Percentiles rank a stretch among this genome's conserved stretches.
phyloP scores from a whole-genome alignment of 2,797 vertebrate species.

The Eurystomus glaucurus region DNA sequence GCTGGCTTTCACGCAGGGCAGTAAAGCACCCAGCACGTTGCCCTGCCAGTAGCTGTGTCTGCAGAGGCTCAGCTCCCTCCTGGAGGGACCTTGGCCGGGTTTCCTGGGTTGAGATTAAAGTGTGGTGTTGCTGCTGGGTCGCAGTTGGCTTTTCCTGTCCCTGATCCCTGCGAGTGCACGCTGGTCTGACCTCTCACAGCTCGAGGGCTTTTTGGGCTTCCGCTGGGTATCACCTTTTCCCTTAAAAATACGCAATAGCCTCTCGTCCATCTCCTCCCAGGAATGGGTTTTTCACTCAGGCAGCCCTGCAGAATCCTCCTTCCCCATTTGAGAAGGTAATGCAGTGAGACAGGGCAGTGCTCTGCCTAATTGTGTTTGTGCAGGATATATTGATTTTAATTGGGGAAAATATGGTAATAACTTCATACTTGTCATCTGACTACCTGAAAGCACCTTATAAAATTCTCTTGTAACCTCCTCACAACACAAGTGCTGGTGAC shows the following conservation, averaged over 20 bases:
- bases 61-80: not conserved
- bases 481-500: no score
- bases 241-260: fast-evolving
- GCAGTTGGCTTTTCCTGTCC: not conserved
- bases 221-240: not conserved
- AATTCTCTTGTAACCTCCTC: not conserved
- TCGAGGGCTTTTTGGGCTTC: not conserved
- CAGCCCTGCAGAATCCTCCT: not conserved
- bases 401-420: not conserved
- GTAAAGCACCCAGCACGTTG: not conserved
- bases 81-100: not conserved
- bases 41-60: not conserved
- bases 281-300: not conserved
- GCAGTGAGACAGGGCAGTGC: not conserved
- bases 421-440: not conserved
- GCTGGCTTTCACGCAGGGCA: not conserved
- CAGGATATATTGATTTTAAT: not conserved
- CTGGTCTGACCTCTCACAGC: not conserved
- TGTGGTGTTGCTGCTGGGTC: not conserved
- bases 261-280: fast-evolving
- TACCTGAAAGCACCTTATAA: not conserved
- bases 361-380: not conserved
- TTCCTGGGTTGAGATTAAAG: not conserved
- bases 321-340: not conserved
- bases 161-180: fast-evolving